Conservation (phyloP, 2,888 invertebrate species). For the Agrotis ipsilon region DNA sequence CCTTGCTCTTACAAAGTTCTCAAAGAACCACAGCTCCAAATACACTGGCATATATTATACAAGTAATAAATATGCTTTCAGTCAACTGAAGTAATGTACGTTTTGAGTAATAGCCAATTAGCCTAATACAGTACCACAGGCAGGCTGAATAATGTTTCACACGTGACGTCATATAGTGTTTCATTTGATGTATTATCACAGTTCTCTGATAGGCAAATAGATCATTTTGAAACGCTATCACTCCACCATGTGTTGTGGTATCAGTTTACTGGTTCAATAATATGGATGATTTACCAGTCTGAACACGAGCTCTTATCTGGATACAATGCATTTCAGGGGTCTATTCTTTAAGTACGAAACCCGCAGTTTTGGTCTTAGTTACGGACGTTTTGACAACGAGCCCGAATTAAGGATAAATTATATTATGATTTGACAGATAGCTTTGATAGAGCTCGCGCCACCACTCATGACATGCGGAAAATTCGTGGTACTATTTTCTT, state of each 20-base stretch:
- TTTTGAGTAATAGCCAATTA: constrained; percentile 66
- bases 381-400: too few relatives aligned
- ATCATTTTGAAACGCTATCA: constrained; percentile 15
- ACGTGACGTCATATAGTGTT: constrained; percentile 36
- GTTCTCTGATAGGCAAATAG: constrained; percentile 17
- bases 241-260: neutral
- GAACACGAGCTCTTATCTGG: too few relatives aligned
- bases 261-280: neutral
- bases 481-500: too few relatives aligned
- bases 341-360: too few relatives aligned
- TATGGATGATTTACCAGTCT: constrained; percentile 1
- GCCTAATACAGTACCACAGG: constrained; percentile 47
- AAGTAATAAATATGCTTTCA: constrained; percentile 27
- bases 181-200: constrained; percentile 42
- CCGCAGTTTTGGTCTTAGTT: too few relatives aligned
- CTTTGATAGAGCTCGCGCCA: too few relatives aligned
- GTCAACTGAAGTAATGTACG: constrained; percentile 38
- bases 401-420: too few relatives aligned
- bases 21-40: neutral
- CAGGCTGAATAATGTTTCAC: constrained; percentile 45
- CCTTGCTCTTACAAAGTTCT: fast-evolving
- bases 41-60: neutral
- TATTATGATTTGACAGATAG: too few relatives aligned
- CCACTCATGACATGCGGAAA: too few relatives aligned
- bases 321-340: too few relatives aligned